Base-by-base conservation (phyloP, 2,888 invertebrate genomes). In the Harpagoxenus sublaevis region DNA sequence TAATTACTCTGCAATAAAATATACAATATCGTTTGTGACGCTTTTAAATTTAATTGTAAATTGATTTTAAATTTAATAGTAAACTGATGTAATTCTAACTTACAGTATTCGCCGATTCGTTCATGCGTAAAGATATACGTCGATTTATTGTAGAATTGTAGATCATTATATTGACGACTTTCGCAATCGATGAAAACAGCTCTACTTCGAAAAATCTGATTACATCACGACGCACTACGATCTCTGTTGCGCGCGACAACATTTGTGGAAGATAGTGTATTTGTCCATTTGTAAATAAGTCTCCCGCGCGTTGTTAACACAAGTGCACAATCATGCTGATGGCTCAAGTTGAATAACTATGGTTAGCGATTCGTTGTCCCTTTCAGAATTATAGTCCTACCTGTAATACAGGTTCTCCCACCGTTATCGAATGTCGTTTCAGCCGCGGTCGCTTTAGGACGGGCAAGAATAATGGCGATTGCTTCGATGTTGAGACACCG, bases 361-460 rank as follows among this genome's bases (percentile, higher is more conserved):
- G 57, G 48, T 81, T 71, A 81, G 51, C 70, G 79, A 71, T 71
- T 70, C 68, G 68, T 79, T 57, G 35, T 35, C 48, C 48, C 60
- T 60, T 12, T 60, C 28, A 28, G 60, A 79, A 70, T 79, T 79
- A 70, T 53, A 79, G 60, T 62, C 28, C 39, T 62, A 71, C 51
- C 71, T 79, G 28, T 62, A 57, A 68, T 57, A 57, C 31, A 48
- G 57, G 18, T 39, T 62, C 28, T 62, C 60, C 18, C 68, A 35
- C 28, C 51, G 51, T 28, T 81, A 81, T 62, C 39, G 39, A 71
- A 39, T 60, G 71, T 81, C 70, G 60, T 68, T 79, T 57, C 23
- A 70, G 39, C 60, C 60, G 28, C 60, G 48, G 28, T 60, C 35
- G 48, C 60, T 70, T 51, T 48, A 39, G 35, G 48, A 60, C 12